phyloP scores from a whole-genome alignment of 2,797 vertebrate species.

The Eospalax fontanierii region DNA sequence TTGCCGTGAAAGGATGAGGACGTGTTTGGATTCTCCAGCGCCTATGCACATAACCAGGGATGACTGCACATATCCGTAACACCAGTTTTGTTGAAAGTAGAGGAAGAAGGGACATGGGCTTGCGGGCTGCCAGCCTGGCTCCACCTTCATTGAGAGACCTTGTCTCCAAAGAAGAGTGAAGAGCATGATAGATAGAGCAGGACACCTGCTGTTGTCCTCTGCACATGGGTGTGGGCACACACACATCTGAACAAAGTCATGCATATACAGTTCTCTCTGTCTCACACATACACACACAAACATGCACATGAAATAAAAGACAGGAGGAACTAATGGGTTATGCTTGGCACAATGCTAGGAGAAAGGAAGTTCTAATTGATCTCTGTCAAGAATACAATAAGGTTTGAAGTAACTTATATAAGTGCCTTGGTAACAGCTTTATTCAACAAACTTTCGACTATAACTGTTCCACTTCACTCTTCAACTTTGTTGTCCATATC shows the following conservation, averaged over 20 bases:
- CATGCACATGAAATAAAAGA: not conserved
- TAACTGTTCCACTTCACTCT: not conserved
- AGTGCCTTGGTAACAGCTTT: not conserved
- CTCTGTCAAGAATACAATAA: not conserved
- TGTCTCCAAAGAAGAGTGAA: not conserved
- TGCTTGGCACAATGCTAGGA: not conserved
- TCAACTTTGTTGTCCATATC: conserved; percentile 14
- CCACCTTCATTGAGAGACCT: not conserved
- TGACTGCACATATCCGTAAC: not conserved
- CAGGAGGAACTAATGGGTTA: not conserved
- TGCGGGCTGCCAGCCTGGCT: not conserved
- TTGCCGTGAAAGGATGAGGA: not conserved
- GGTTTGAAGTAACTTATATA: not conserved
- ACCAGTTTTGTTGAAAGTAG: no score
- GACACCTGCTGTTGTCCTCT: not conserved
- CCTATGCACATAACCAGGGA: no score
- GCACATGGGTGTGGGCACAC: not conserved
- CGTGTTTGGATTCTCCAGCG: not conserved
- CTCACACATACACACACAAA: not conserved
- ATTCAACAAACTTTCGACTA: not conserved
- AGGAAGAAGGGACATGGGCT: not conserved
- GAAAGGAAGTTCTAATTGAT: not conserved
- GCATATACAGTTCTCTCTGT: not conserved
- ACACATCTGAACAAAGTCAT: not conserved
- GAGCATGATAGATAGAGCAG: not conserved